These are phyloP conservation scores for Phodopus roborovskii DNA, from an alignment of 2,113 vertebrate genomes.

Conservation along the genomic window DNA sequence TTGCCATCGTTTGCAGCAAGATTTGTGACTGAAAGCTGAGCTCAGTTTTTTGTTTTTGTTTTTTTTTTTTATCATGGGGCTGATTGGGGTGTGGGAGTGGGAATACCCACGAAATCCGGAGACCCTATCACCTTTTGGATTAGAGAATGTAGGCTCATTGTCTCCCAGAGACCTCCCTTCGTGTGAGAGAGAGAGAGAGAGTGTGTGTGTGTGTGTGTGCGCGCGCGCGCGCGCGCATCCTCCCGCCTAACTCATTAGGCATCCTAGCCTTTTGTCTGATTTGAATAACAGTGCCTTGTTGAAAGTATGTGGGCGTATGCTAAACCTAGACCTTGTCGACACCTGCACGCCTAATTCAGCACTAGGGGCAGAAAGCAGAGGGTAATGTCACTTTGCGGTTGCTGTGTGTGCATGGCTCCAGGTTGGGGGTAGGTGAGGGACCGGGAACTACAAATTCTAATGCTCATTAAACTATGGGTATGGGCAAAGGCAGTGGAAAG, in stretches of 20 bases:
- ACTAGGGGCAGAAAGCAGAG: background rate
- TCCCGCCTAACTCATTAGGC: background rate
- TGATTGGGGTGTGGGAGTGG: background rate
- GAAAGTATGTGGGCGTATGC: background rate
- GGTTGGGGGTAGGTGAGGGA: background rate
- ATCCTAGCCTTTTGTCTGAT: background rate
- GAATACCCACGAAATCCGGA: background rate
- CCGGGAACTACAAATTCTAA: background rate
- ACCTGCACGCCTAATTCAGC: background rate
- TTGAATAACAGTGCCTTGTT: background rate
- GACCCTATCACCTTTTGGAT: background rate
- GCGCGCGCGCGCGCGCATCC: no score
- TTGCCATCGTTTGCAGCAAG: background rate
- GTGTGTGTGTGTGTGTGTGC: background rate
- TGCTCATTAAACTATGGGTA: background rate
- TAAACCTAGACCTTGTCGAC: background rate
- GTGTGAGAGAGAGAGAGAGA: background rate
- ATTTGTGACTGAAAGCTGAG: background rate
- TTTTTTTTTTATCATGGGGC: constrained; percentile 22
- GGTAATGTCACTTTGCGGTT: background rate
- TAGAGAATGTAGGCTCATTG: constrained; percentile 2
- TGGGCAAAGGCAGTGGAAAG: background rate
- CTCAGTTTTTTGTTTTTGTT: no score
- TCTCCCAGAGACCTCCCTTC: background rate
- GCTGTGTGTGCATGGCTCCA: background rate